Conservation (phyloP, 1,140 invertebrate species). For the Asbolus verrucosus region DNA sequence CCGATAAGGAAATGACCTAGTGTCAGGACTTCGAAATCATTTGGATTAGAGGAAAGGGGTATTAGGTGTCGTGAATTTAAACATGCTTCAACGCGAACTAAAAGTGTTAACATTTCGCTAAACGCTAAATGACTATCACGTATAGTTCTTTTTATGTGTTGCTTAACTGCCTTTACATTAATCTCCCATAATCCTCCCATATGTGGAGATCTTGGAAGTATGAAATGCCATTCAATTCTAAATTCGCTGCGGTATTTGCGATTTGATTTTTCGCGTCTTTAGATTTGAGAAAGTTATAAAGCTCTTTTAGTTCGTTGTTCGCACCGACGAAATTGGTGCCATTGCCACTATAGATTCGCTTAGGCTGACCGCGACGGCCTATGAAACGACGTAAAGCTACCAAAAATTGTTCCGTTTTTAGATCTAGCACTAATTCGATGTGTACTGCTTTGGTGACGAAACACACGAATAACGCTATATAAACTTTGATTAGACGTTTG, state of each 20-base stretch:
- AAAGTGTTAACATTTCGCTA: constrained; percentile 45
- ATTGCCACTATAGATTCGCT: constrained; percentile 9
- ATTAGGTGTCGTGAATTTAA: constrained; percentile 50
- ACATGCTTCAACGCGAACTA: constrained; percentile 43
- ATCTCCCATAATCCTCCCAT: constrained; percentile 66
- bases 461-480: constrained; percentile 63
- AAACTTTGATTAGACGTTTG: constrained; percentile 54
- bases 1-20: constrained; percentile 64
- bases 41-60: constrained; percentile 52
- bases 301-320: neutral
- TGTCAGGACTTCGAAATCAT: constrained; percentile 55
- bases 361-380: constrained; percentile 48
- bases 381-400: constrained; percentile 61
- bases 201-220: constrained; percentile 63
- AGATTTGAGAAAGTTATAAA: neutral
- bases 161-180: constrained; percentile 62
- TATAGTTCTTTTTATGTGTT: constrained; percentile 58
- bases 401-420: constrained; percentile 62
- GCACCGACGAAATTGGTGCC: constrained; percentile 5
- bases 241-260: too few relatives aligned
- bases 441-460: constrained; percentile 59
- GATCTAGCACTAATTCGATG: constrained; percentile 55
- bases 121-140: constrained; percentile 47
- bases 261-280: too few relatives aligned
- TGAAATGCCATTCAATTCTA: constrained; percentile 66